Evolutionary conservation across 1,140 invertebrate genomes (phyloP).

Genomic region (Leptinotarsa defecta): DNA sequence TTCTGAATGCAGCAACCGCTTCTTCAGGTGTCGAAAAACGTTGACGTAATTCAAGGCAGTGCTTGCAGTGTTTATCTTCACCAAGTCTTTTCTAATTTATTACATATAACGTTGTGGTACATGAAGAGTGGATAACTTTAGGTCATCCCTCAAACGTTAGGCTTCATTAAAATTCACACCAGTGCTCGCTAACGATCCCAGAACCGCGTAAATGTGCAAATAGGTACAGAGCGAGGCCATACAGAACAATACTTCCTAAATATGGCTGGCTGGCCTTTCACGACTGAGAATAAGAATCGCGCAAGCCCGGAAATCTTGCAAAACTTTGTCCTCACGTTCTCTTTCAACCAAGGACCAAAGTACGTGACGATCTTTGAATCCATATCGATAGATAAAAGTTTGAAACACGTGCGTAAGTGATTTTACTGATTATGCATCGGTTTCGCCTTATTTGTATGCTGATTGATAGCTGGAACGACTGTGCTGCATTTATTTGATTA

Average conservation of each 20-base stretch:
- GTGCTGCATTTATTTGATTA: background rate
- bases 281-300: conserved; percentile 31
- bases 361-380: conserved; percentile 8
- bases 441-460: conserved; percentile 8
- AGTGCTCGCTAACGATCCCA: background rate
- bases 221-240: conserved; percentile 40
- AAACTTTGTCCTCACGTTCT: conserved; percentile 41
- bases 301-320: conserved; percentile 33
- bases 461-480: background rate
- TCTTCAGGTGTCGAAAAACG: too few species aligned
- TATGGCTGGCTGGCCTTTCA: conserved; percentile 50
- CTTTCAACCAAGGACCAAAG: conserved; percentile 41
- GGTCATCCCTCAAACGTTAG: too few species aligned
- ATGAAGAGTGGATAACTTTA: too few species aligned
- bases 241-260: conserved; percentile 45
- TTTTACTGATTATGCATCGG: background rate
- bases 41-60: too few species aligned
- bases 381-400: background rate
- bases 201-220: conserved; percentile 33
- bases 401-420: background rate
- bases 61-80: too few species aligned
- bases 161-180: background rate
- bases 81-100: too few species aligned
- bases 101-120: too few species aligned
- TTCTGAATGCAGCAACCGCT: too few species aligned